Base-by-base conservation (phyloP, 2,113 vertebrate species). In the Otolemur garnettii region DNA sequence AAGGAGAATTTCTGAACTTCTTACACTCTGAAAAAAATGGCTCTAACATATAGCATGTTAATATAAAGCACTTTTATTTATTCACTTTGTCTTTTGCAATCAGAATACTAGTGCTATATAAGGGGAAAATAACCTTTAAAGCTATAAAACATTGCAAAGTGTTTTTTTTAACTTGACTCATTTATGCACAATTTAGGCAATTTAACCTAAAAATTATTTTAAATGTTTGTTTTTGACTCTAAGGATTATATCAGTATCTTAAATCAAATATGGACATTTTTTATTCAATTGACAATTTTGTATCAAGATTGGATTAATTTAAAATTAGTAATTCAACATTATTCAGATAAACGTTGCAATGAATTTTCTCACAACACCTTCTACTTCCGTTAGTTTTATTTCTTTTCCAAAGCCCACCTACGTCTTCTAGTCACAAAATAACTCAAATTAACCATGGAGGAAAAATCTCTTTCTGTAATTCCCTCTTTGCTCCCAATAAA, bases 11-110 rank as follows among this genome's bases (percentile, higher is more conserved):
- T 92, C 83, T 82, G 2, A 75, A 4, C 96, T 94, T 60, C 30
- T 59, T 96, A 30, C 4, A 60, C 90, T 94, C 28, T 75, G 77
- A 97, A 93, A 30, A 91, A 33, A 91, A 75, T 77, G 72, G 0
- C 83, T 97, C 96, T 95, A 66, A 97, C 96, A 83, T 92, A 75
- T 33, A 96, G 15, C 57, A 78, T 87, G 7, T 26, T 97, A 97
- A 89, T 84, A 83, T 94, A 45, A 66, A 7, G 45, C 71, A 91
- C 81, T n/a, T 82, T 1, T 80, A 45, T 93, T 96, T 84, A 50
- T 14, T 59, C 12, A 64, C 5, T 62, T 7, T 12, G 33, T 78
- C 50, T 96, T 92, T 93, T 77, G 11, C 96, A 97, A 91, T 93
- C 15, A 50, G 59, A 90, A 38, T 71, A 62, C 38, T 93, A 80